phyloP scores from a whole-genome alignment of 2,113 vertebrate species.

The Salvelinus alpinus region DNA sequence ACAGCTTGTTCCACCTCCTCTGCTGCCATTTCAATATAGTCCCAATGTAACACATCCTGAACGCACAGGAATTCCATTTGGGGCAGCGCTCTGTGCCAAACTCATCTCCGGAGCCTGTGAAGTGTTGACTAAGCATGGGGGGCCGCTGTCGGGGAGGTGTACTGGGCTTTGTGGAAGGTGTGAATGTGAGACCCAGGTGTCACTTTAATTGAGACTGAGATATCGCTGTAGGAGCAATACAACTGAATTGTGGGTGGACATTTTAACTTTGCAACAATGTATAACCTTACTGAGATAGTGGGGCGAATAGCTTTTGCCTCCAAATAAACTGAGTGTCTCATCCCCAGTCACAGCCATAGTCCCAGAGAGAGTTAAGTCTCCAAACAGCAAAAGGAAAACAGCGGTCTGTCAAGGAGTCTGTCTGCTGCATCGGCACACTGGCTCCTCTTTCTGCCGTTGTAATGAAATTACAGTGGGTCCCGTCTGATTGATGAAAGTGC shows the following conservation, averaged over 20 bases:
- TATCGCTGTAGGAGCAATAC: conserved; percentile 19
- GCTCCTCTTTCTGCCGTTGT: conserved; percentile 52
- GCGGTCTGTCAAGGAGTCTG: conserved; percentile 5
- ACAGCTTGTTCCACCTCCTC: background rate
- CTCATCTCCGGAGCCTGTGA: conserved; percentile 5
- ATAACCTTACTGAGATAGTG: conserved; percentile 36
- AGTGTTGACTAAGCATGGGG: conserved; percentile 30
- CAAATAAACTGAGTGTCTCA: too few relatives aligned
- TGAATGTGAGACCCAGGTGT: conserved; percentile 40
- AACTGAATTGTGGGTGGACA: conserved; percentile 22
- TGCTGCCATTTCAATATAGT: background rate
- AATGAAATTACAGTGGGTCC: conserved; percentile 61
- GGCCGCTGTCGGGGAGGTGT: conserved; percentile 18
- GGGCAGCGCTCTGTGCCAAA: conserved; percentile 27
- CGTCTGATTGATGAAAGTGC: conserved; percentile 73
- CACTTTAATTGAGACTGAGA: conserved; percentile 53
- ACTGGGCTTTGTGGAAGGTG: conserved; percentile 20
- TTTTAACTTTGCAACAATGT: conserved; percentile 9
- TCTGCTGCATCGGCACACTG: conserved; percentile 34
- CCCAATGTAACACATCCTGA: conserved; percentile 12
- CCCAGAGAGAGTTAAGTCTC: background rate
- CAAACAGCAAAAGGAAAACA: conserved; percentile 9
- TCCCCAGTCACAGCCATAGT: background rate
- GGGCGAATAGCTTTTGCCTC: background rate
- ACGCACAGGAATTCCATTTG: conserved; percentile 2